A percentile compares a stretch with the other conserved stretches of the same genome.
Conservation (phyloP, 2,797 vertebrate species). For the Myotis pilosus region DNA sequence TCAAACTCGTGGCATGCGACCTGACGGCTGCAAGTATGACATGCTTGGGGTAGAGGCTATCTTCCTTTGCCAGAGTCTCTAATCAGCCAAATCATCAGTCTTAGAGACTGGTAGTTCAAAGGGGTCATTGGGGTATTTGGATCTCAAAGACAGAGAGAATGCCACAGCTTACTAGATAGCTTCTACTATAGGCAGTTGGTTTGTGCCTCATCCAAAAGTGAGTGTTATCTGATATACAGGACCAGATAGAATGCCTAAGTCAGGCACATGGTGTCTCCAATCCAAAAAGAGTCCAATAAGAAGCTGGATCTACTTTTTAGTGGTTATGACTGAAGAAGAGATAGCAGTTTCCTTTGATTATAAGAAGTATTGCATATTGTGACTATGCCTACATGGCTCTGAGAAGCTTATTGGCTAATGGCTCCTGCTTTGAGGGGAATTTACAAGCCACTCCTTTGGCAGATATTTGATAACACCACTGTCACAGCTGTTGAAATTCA, state of each 20-base stretch:
- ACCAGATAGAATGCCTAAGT: neutral
- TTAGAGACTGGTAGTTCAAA: neutral
- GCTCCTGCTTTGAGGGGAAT: neutral
- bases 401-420: neutral
- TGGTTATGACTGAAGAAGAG: neutral
- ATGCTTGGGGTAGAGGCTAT: neutral
- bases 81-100: neutral
- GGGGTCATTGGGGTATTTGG: neutral
- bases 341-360: neutral
- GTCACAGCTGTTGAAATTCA: neutral
- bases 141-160: neutral
- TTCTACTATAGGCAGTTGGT: neutral
- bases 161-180: neutral
- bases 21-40: too few relatives aligned
- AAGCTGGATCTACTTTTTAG: neutral
- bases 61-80: neutral
- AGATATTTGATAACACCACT: neutral
- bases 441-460: neutral
- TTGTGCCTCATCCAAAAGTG: neutral
- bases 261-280: neutral
- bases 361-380: neutral
- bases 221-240: neutral
- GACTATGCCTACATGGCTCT: neutral
- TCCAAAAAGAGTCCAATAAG: neutral
- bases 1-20: too few relatives aligned